A percentile compares a stretch with the other conserved stretches of the same genome.
Conservation (phyloP, 2,113 vertebrate species). For the Syngnathus floridae region DNA sequence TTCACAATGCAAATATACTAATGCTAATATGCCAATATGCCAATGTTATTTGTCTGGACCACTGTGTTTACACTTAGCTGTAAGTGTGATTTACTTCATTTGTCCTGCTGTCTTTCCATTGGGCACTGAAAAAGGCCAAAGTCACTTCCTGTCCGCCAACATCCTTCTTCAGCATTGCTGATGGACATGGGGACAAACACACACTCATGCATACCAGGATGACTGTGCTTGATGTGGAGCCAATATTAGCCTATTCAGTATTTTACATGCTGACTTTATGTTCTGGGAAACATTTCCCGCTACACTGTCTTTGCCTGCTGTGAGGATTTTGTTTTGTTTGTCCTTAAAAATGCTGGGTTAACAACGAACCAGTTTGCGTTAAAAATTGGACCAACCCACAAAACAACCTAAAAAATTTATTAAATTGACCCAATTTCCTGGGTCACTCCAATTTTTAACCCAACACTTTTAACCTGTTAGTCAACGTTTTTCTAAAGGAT, state of each 20-base stretch:
- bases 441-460: too few species aligned
- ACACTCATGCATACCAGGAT: background rate
- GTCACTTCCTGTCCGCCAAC: slow-evolving; percentile 44
- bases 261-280: slow-evolving; percentile 46
- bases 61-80: slow-evolving; percentile 35
- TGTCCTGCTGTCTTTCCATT: slow-evolving; percentile 44
- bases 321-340: background rate
- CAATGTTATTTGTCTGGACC: too few species aligned
- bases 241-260: slow-evolving; percentile 42
- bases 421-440: too few species aligned
- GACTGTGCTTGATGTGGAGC: slow-evolving; percentile 51
- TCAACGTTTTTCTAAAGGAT: too few species aligned
- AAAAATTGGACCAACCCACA: too few species aligned
- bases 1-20: too few species aligned
- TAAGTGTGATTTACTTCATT: slow-evolving; percentile 1
- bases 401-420: too few species aligned
- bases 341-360: too few species aligned
- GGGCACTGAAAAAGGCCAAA: slow-evolving; percentile 42
- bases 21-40: too few species aligned
- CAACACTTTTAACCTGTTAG: too few species aligned
- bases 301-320: background rate
- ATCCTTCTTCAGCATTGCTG: slow-evolving; percentile 43
- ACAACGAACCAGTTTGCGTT: too few species aligned
- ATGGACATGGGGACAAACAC: slow-evolving; percentile 43
- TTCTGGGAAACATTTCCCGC: slow-evolving; percentile 47